Conservation (phyloP, 2,888 invertebrate species). For the Ischnura elegans region DNA sequence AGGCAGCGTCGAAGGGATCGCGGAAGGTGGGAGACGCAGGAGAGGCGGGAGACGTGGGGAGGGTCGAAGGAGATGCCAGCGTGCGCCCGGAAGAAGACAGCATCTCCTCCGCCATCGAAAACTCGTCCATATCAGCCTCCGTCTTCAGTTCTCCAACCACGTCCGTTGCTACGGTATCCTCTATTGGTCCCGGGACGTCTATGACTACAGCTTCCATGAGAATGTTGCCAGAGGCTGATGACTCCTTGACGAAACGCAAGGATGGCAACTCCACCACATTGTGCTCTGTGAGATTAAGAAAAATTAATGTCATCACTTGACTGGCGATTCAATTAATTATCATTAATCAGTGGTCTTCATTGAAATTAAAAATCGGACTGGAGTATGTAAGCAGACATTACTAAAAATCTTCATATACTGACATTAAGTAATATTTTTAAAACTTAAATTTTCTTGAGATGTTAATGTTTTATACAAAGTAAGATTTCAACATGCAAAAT, state of each 20-base stretch:
- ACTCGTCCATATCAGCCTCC: constrained; percentile 92
- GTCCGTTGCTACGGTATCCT: constrained; percentile 81
- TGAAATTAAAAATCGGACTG: too few relatives aligned
- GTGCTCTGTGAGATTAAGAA: constrained; percentile 81
- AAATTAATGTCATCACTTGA: too few relatives aligned
- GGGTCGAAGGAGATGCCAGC: constrained; percentile 80
- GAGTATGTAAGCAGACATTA: too few relatives aligned
- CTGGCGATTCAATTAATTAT: too few relatives aligned
- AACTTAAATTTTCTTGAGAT: too few relatives aligned
- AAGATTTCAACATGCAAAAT: too few relatives aligned
- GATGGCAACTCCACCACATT: constrained; percentile 93
- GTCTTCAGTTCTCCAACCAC: constrained; percentile 89
- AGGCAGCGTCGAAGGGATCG: constrained; percentile 80
- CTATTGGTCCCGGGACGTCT: constrained; percentile 92
- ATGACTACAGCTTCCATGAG: constrained; percentile 95
- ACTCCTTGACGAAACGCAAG: constrained; percentile 92
- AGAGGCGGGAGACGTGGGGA: constrained; percentile 76
- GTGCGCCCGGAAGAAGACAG: constrained; percentile 77
- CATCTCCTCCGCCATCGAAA: constrained; percentile 86
- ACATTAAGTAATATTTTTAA: too few relatives aligned
- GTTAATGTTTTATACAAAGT: too few relatives aligned
- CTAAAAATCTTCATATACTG: too few relatives aligned
- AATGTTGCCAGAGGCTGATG: constrained; percentile 91
- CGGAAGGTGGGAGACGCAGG: constrained; percentile 75
- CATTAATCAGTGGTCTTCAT: too few relatives aligned